Evolutionary conservation across 2,113 vertebrate species (phyloP).

Genomic region (Sinocyclocheilus maitianheensis): DNA sequence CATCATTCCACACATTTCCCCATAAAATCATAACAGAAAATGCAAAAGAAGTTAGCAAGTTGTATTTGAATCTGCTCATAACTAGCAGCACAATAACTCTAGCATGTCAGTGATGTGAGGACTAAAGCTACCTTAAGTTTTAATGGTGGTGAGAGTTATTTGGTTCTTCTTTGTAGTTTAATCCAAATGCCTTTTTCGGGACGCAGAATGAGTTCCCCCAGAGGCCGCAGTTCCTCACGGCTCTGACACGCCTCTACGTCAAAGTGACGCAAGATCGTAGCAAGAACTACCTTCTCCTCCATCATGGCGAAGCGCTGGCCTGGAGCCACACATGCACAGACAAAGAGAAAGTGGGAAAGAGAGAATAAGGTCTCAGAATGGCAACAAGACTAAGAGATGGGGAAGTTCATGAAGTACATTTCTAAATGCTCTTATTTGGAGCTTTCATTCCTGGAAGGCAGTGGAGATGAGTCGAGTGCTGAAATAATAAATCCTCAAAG

Average conservation of each 20-base stretch:
- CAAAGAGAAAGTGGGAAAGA: conserved; percentile 1
- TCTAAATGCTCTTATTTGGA: conserved; percentile 11
- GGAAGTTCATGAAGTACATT: conserved; percentile 8
- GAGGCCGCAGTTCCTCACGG: no score
- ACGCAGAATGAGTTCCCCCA: no score
- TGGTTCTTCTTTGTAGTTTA: no score
- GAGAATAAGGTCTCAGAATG: not conserved
- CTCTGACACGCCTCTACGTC: no score
- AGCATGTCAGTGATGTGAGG: no score
- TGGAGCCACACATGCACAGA: conserved; percentile 57
- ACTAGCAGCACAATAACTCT: no score
- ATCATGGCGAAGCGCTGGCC: conserved; percentile 88
- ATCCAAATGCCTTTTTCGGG: no score
- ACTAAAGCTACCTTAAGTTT: no score
- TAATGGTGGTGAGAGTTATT: no score
- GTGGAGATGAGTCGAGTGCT: conserved; percentile 23
- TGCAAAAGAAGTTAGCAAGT: not conserved
- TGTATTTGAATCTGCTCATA: no score
- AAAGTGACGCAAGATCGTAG: no score
- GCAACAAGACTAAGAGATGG: not conserved
- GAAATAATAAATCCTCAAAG: conserved; percentile 35
- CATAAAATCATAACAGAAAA: not conserved
- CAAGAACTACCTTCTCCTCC: no score
- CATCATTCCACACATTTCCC: not conserved
- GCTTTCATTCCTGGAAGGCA: conserved; percentile 15